Base-by-base conservation (phyloP, 1,140 invertebrate species). In the Drosophila fuyamai region DNA sequence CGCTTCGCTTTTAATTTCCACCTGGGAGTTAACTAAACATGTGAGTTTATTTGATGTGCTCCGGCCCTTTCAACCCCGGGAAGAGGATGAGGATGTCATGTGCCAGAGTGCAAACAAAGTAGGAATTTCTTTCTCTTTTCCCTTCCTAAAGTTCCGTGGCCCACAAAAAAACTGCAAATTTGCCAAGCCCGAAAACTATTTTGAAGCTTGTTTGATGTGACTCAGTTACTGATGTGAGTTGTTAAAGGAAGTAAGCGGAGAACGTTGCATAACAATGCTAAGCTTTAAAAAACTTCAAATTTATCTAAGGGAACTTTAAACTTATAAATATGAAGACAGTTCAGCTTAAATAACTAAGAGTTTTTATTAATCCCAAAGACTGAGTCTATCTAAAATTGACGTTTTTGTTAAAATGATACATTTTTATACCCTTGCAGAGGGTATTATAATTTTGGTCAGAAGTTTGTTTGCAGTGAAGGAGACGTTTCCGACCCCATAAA, bases 1-100 rank as follows among this genome's bases (percentile, higher is more conserved):
- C 78, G 81, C 81, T 83, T 79, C 58, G 80, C 70, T 79, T 84
- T 84, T 84, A 84, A 85, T 84, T 84, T 85, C 62, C 81, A 85
- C 81, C 79, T 85, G 76, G 59, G 48, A 81, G 81, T 84, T 84
- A 84, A 83, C 81, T 84, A 80, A 83, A 83, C 81, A 83, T 83
- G 77, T 61, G 71, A 83, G 81, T 83, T 80, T 84, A 83, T 85
- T 84, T 85, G 83, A 85, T 84, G 81, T 84, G 10, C 41, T 57
- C 43, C 36, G 41, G 32, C 43, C 40, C 50, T 16, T 9, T 18
- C 23, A n/a, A 14, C 13, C 32, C 32, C 13, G 16, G 8, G 2
- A 14, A 35, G 48, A 32, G 36, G n/a, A 57, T 48, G 51, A 71
- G 67, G 67, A 71, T 70, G 65, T 71, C 51, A 57, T 56, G 67